Evolutionary conservation across 2,797 vertebrate genomes (phyloP), one percentile per base, ranked within the genome.

Genomic region (Enteromius radiatus): DNA sequence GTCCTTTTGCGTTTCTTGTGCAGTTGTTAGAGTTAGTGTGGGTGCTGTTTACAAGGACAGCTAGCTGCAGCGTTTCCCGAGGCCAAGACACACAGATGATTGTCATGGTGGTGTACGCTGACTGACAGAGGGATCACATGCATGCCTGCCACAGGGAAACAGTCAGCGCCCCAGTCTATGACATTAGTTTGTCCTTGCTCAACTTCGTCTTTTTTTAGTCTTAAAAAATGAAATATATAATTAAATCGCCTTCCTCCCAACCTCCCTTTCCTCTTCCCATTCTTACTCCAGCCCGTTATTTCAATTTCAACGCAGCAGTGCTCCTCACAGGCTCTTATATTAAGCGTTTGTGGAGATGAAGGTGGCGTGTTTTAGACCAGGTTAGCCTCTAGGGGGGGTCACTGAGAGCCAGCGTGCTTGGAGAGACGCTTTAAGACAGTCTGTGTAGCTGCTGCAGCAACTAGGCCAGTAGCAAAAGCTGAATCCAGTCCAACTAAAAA

Each of bases 131-230:
- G 88, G 91, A 94, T 94, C 91, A 91, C 92, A 93, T 92, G 92
- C 91, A 89, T 92, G 92, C 93, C 95, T 94, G 91, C 88, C 83
- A 93, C 94, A 93, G 93, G 92, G 91, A 93, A 92, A 91, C 91
- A 89, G 83, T 89, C 89, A 94, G 89, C 81, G 94, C 94, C 93
- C 89, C 91, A 94, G 92, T 94, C 93, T 89, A 88, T 95, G 94
- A 95, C 95, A 95, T 95, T 95, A 95, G 91, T 94, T 92, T 93
- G 95, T 95, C 94, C 95, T 95, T 95, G 94, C 94, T 95, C 91
- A 91, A 93, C 84, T 84, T 85, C 79, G 19, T 70, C 84, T 94
- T 94, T 93, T 95, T 94, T 93, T 89, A 91, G 88, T 92, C 87
- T 77, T 91, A 56, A 84, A 85, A 80, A 84, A 84, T 91, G 87